A percentile compares a stretch with the other conserved stretches of the same genome.
phyloP scores from a whole-genome alignment of 2,113 vertebrate species.

The Pelusios castaneus region DNA sequence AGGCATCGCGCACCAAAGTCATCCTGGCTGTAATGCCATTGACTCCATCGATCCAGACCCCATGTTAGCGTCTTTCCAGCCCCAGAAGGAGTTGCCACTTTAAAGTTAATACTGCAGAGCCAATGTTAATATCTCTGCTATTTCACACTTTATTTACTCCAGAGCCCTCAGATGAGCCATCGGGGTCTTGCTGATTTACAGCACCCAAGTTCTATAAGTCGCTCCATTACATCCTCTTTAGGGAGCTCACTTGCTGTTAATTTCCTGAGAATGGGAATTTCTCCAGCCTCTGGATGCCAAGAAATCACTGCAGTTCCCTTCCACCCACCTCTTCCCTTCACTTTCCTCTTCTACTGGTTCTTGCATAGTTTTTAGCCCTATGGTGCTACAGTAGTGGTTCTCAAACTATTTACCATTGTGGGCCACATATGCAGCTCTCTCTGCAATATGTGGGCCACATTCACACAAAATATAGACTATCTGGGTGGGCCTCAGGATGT shows the following conservation, averaged over 20 bases:
- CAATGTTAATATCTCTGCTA: background rate
- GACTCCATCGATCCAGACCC: background rate
- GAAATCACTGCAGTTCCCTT: rapidly evolving
- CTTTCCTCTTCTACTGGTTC: background rate
- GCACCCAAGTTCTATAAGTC: background rate
- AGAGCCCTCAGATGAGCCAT: background rate
- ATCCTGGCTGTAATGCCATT: background rate
- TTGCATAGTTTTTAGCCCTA: background rate
- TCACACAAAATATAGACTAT: no score
- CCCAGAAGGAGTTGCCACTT: background rate
- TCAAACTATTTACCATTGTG: no score
- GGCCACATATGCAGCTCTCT: no score
- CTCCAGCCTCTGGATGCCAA: background rate
- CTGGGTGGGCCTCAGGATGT: no score
- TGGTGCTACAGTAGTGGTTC: background rate
- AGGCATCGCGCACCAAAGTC: rapidly evolving
- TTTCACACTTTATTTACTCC: background rate
- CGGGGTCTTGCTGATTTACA: background rate
- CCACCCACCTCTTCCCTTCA: background rate
- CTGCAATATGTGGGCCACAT: no score
- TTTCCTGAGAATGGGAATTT: background rate
- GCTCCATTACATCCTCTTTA: rapidly evolving
- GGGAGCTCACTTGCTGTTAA: background rate
- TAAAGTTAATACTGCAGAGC: background rate
- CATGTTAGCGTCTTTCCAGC: background rate